Evolutionary conservation across 2,113 vertebrate genomes (phyloP), one percentile per base, ranked within the genome.

Genomic region (Conger conger): DNA sequence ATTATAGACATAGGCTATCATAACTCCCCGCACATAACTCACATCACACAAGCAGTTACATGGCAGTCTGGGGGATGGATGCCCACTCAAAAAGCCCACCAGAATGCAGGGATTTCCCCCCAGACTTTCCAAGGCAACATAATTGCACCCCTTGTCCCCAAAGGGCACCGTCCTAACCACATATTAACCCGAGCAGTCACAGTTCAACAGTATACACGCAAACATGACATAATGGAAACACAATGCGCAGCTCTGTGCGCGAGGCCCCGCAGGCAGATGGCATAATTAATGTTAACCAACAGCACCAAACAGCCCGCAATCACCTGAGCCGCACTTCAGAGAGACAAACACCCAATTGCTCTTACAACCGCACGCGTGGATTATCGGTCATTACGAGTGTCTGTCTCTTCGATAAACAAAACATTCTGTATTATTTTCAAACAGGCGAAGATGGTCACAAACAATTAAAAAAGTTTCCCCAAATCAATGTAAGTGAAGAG

Each of bases 221-320:
- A 73, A n/a, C n/a, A 73, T 73, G 68, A 73, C 68, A 73, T 73
- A 73, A 73, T 73, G 68, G 68, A 73, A 73, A 73, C 68, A 73
- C 68, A 73, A 73, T 73, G 68, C 15, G 27, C 9, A 73, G n/a
- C 68, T n/a, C 68, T 73, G 60, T n/a, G 9, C 9, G 57, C 57
- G 68, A 73, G n/a, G 68, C 68, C n/a, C 68, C 68, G 68, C 27
- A 73, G n/a, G 8, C 68, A 33, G n/a, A n/a, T 6, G 68, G n/a
- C 68, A 73, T 73, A 73, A 73, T 73, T 73, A 33, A 73, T 73
- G 30, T 73, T 33, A 33, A 73, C 23, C 68, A 73, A 73, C n/a
- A n/a, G 68, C 68, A 73, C 68, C 68, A 30, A 63, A n/a, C 68
- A 33, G n/a, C n/a, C 27, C n/a, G 13, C 68, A n/a, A 73, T 30